These are phyloP conservation scores for Lochmaea crataegi DNA, from an alignment of 2,888 invertebrate genomes.

Conservation along the genomic window DNA sequence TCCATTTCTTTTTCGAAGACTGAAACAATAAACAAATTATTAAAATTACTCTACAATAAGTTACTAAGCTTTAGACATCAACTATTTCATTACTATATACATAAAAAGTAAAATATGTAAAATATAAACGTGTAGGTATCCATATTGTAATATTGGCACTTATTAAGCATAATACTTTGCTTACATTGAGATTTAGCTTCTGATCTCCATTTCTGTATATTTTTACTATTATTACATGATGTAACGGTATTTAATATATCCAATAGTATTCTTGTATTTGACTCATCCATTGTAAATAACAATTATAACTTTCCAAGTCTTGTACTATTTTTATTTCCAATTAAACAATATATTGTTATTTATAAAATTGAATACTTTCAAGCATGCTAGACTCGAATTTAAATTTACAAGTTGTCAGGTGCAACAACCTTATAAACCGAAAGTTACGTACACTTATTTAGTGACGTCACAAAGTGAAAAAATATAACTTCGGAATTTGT, in stretches of 20 bases:
- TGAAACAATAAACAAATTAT: slow-evolving; percentile 26
- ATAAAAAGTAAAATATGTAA: no score
- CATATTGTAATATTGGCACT: neutral
- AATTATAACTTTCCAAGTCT: neutral
- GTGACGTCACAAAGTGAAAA: neutral
- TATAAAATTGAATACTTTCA: neutral
- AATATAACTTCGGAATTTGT: neutral
- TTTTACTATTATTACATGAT: slow-evolving; percentile 36
- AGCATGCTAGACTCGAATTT: neutral
- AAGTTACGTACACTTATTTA: neutral
- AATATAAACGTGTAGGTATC: no score
- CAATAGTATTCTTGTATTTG: no score
- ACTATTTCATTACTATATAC: no score
- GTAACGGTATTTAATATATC: no score
- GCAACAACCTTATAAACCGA: neutral
- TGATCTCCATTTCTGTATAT: slow-evolving; percentile 35
- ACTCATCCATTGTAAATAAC: slow-evolving; percentile 15
- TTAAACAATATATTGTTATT: no score
- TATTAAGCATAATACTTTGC: slow-evolving; percentile 20
- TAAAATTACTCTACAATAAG: neutral
- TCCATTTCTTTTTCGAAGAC: slow-evolving; percentile 35
- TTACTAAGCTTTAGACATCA: neutral
- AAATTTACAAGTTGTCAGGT: neutral
- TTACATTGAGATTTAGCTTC: slow-evolving; percentile 37
- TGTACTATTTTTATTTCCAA: neutral